Base-by-base conservation (phyloP, 2,113 vertebrate genomes). In the Falcunculus frontatus region DNA sequence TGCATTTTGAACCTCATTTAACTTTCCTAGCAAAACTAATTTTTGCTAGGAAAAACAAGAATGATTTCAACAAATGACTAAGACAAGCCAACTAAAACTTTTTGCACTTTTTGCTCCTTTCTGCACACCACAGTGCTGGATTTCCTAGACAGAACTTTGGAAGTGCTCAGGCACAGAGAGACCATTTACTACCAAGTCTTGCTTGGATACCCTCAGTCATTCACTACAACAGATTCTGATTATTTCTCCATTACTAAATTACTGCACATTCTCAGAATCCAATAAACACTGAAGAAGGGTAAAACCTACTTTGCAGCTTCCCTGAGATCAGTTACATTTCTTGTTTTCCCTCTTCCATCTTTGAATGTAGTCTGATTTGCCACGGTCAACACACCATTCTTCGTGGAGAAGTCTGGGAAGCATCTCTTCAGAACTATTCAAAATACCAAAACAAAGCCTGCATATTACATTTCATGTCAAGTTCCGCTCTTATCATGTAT, bases 341-440 rank as follows among this genome's bases (percentile, higher is more conserved):
- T 98, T 50, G 83, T 97, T 68, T 97, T 98, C 46, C 99, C 99
- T 56, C 67, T 93, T 49, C 98, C 99, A 39, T 99, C 99, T 97
- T 97, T 98, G 95, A 99, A 99, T 2, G 96, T 92, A 20, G 98
- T 98, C 97, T 98, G 98, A 96, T 98, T 99, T 96, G 98, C 98
- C 86, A 99, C 96, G 1, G 98, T 98, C 84, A 99, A 96, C 56
- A 98, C 98, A 65, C 99, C 99, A 63, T 99, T 99, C 97, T 97
- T 98, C 25, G 97, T 98, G 87, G 98, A 98, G 94, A 99, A 99
- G 97, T 99, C 99, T 33, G 99, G 99, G 97, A 99, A 99, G 98
- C 99, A 99, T 96, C 99, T 98, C 96, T 99, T 99, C 62, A 99
- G 98, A 96, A 99, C 99, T 99, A 89, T 84, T 67, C 32, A 95